Percentiles rank a stretch among this genome's conserved stretches.
Conservation (phyloP, 2,797 vertebrate genomes). For the Dermochelys coriacea region DNA sequence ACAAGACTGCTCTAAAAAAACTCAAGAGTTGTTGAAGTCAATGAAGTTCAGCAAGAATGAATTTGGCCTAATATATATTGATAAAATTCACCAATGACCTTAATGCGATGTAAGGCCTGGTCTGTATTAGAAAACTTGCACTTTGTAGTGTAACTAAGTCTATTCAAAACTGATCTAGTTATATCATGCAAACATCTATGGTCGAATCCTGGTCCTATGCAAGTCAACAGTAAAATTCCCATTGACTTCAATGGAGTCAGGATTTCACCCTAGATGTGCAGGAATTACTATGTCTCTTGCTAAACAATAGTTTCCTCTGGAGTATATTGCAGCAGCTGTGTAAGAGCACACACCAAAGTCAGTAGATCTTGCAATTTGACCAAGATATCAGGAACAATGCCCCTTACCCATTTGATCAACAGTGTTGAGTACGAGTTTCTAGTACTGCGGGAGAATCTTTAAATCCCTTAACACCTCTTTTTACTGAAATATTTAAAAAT, state of each 20-base stretch:
- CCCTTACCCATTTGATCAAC: background rate
- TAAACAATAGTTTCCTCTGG: background rate
- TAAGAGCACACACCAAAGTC: background rate
- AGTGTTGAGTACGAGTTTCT: background rate
- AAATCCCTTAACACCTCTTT: constrained; percentile 27
- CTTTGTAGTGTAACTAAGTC: background rate
- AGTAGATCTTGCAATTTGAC: background rate
- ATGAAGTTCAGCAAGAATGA: background rate
- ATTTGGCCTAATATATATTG: accelerated
- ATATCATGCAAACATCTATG: background rate
- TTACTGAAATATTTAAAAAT: constrained; percentile 27
- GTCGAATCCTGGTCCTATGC: constrained; percentile 24
- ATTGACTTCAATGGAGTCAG: background rate
- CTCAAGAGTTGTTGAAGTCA: constrained; percentile 47
- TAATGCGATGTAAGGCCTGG: background rate
- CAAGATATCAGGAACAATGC: background rate
- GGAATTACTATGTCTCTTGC: background rate
- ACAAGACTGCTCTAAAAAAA: constrained; percentile 61
- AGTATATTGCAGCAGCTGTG: background rate
- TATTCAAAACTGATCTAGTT: background rate
- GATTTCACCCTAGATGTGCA: background rate
- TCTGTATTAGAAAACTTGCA: background rate
- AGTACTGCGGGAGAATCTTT: constrained; percentile 25
- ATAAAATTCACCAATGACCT: background rate
- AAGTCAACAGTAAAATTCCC: background rate